These are phyloP conservation scores for Pyrgus malvae DNA, from an alignment of 2,888 invertebrate species.

Conservation along the genomic window DNA sequence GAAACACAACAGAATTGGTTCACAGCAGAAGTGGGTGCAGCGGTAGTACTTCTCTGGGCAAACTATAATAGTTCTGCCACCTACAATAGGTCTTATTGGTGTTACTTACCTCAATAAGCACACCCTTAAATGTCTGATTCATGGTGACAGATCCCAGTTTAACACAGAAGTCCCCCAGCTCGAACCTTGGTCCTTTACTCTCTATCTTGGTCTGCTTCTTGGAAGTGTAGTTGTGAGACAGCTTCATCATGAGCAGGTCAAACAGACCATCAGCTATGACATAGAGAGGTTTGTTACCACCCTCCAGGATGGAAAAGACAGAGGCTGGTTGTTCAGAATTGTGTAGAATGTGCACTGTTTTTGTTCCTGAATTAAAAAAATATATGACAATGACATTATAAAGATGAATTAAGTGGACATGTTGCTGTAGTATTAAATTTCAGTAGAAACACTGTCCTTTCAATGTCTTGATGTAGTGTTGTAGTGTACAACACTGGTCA, in stretches of 20 bases:
- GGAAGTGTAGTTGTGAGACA: conserved; percentile 92
- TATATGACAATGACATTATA: background rate
- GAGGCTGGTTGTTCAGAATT: conserved; percentile 98
- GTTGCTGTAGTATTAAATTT: too few relatives aligned
- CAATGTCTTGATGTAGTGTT: too few relatives aligned
- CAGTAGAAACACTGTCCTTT: too few relatives aligned
- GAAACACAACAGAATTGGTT: too few relatives aligned
- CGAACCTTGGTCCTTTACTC: conserved; percentile 93
- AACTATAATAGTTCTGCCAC: too few relatives aligned
- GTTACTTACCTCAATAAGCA: conserved; percentile 90
- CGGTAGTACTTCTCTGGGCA: too few relatives aligned
- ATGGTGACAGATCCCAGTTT: conserved; percentile 96
- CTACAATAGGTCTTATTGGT: too few relatives aligned
- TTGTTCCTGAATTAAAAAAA: conserved; percentile 88
- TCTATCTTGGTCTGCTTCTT: conserved; percentile 95
- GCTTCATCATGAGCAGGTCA: conserved; percentile 94
- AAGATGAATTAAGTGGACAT: too few relatives aligned
- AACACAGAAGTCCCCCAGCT: conserved; percentile 95
- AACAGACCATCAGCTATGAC: conserved; percentile 95
- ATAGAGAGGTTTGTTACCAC: conserved; percentile 91
- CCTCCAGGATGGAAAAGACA: conserved; percentile 95
- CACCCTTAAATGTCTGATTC: conserved; percentile 96
- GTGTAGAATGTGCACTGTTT: conserved; percentile 95
- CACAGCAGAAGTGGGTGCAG: too few relatives aligned
- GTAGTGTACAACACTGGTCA: too few relatives aligned